Evolutionary conservation across 1,140 invertebrate genomes (phyloP).

Genomic region (Amphibalanus amphitrite): DNA sequence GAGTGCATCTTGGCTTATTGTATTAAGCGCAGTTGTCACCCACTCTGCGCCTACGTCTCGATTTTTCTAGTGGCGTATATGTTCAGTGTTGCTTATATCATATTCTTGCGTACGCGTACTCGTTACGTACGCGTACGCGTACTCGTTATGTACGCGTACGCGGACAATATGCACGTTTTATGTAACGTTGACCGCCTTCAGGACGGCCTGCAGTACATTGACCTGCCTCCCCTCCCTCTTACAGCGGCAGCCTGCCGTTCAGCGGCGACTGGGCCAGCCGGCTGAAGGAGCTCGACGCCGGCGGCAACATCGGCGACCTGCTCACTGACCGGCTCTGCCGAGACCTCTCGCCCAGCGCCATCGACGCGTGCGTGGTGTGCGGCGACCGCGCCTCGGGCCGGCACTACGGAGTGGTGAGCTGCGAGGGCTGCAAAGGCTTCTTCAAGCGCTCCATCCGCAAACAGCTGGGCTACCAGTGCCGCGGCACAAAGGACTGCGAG

Average conservation of each 20-base stretch:
- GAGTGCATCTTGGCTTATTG: too few species aligned
- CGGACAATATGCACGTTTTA: too few species aligned
- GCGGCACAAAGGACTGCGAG: slow-evolving; percentile 85
- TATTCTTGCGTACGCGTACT: too few species aligned
- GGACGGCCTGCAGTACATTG: too few species aligned
- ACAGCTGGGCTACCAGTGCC: slow-evolving; percentile 86
- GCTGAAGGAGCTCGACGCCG: neutral
- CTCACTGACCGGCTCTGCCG: neutral
- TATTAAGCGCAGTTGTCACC: too few species aligned
- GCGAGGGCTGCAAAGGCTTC: slow-evolving; percentile 84
- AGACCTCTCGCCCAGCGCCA: slow-evolving; percentile 7
- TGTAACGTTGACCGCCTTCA: too few species aligned
- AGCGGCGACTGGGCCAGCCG: neutral
- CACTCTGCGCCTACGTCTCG: too few species aligned
- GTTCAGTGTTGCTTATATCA: too few species aligned
- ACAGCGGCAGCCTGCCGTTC: neutral
- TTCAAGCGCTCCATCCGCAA: slow-evolving; percentile 85
- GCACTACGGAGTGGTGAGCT: slow-evolving; percentile 85
- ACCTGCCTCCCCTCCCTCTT: too few species aligned
- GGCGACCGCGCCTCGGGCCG: slow-evolving; percentile 79
- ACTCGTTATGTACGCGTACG: too few species aligned
- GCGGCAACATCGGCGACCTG: neutral
- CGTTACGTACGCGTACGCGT: too few species aligned
- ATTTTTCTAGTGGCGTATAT: too few species aligned
- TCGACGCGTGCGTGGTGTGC: slow-evolving; percentile 84